A percentile compares a stretch with the other conserved stretches of the same genome.
Conservation (phyloP, 1,140 invertebrate species). For the Atta colombica region DNA sequence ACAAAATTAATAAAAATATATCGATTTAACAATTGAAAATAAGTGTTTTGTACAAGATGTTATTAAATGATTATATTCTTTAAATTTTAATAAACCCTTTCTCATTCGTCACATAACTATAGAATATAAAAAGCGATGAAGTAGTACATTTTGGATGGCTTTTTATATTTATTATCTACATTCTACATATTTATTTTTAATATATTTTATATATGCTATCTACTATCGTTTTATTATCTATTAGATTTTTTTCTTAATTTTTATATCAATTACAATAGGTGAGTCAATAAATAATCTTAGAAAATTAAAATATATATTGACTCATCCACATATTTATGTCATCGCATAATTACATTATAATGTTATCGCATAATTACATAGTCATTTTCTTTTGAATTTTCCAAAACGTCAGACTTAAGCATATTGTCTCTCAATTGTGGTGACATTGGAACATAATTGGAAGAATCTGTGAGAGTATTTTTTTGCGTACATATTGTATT, state of each 20-base stretch:
- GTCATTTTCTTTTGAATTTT: conserved; percentile 78
- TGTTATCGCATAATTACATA: conserved; percentile 84
- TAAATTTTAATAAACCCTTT: neutral
- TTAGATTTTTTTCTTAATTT: neutral
- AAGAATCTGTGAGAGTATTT: conserved; percentile 70
- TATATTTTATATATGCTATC: neutral
- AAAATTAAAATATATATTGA: too few relatives aligned
- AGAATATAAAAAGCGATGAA: neutral
- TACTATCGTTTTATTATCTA: neutral
- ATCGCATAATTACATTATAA: conserved; percentile 82
- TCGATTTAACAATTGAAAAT: neutral
- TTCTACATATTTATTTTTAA: neutral
- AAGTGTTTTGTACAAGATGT: too few relatives aligned
- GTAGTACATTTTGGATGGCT: conserved; percentile 1
- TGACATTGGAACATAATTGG: conserved; percentile 84
- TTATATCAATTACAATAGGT: neutral
- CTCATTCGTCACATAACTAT: neutral
- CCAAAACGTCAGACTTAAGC: conserved; percentile 71
- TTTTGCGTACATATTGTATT: conserved; percentile 64
- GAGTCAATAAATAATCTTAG: too few relatives aligned
- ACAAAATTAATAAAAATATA: neutral
- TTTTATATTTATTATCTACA: neutral
- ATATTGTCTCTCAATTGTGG: conserved; percentile 79
- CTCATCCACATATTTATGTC: neutral
- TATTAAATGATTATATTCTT: neutral